Evolutionary conservation across 1,140 invertebrate genomes (phyloP), one percentile per base, ranked within the genome.

Genomic region (Drosophila auraria): DNA sequence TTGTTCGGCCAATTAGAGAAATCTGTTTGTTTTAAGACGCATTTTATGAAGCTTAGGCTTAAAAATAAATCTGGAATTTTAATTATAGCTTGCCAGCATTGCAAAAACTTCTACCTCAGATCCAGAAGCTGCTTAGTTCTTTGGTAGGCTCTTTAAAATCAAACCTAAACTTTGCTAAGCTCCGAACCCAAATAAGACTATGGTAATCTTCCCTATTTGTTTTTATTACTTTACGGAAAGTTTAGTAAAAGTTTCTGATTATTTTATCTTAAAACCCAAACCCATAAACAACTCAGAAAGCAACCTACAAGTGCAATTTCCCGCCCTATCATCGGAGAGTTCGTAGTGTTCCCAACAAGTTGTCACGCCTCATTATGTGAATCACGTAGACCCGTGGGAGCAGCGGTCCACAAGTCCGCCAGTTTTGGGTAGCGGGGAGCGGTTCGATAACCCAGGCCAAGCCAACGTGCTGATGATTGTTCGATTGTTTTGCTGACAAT

Each of bases 291-390:
- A 27, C 25, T 27, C 0, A 5, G 40, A 27, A 56, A 27, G 7
- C 47, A 9, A 14, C 36, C 23, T 7, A 3, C 23, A 25, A 56
- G 9, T 27, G n/a, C 23, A 14, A 40, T n/a, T 63, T 45, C 5
- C 23, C 36, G 2, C n/a, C 47, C 44, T 12, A n/a, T 68, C 40
- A 27, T 54, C 20, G 15, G 23, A 15, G 5, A 33, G 47, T 36
- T 11, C 12, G 23, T 30, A 14, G n/a, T 38, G 9, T 27, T 27
- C 23, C 17, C 17, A n/a, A 23, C 53, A 38, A 33, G 38, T 53
- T 62, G 57, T 74, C 72, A 75, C 58, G 69, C 36, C 58, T 56
- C 70, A 61, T 51, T 61, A 64, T 73, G 51, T 74, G 72, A 74
- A 36, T 74, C 72, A 75, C 68, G 68, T 69, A 71, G 40, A 27